Base-by-base conservation (phyloP, 1,140 invertebrate species). In the Scaptodrosophila lebanonensis region DNA sequence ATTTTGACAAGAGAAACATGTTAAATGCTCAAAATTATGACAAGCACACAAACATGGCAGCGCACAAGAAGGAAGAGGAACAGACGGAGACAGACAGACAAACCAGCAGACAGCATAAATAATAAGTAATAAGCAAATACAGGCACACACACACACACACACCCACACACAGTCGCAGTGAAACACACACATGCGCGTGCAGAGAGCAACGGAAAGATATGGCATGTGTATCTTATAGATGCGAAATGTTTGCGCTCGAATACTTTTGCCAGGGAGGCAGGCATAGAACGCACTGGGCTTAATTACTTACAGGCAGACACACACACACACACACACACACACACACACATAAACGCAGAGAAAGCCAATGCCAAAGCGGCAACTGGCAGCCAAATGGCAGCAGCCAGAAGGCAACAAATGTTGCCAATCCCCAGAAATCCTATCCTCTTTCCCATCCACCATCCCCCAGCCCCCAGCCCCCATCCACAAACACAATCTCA, bases 1-100 rank as follows among this genome's bases (percentile, higher is more conserved):
- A 62, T 72, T 72, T 72, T 69, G 68, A 72, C 57, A 71, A 71
- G 68, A 71, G 62, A 72, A 71, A 71, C 62, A 71, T 71, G 68
- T 70, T 71, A 71, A 71, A 71, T 71, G 67, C 67, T 51, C 42
- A 42, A 45, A 71, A 71, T 66, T 71, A 62, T 72, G 68, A 71
- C 68, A 66, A 61, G 67, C 48, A n/a, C 9, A 33, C 8, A 25
- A 59, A 65, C 66, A 49, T 43, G 49, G 57, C 62, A 48, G 66
- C 62, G 62, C 66, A 66, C 43, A 11, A 40, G 25, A 39, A 48
- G 3, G 3, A 25, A 25, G 22, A 48, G 47, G 20, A 32, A 33
- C 18, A 17, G 18, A 43, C 36, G 16, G 22, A 16, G 32, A 33
- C 29, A 30, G 13, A 48, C 18, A 29, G 52, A 38, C 61, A 66